These are phyloP conservation scores for Rhodeus uyekii DNA, from an alignment of 2,797 vertebrate genomes.

Conservation along the genomic window DNA sequence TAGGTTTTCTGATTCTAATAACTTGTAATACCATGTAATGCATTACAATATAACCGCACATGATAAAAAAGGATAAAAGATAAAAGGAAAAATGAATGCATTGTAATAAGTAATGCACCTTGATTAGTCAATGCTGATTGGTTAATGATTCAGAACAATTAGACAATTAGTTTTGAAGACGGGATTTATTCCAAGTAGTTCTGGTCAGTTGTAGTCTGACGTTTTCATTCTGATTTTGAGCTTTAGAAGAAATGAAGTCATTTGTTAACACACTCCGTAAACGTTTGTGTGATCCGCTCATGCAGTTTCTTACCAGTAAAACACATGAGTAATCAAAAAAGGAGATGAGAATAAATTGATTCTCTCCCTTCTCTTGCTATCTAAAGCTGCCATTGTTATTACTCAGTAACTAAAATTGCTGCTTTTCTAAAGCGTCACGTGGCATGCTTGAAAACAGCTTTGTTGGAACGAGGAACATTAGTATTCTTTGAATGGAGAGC, in stretches of 20 bases:
- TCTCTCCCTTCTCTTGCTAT: not conserved
- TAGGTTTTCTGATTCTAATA: not conserved
- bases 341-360: not conserved
- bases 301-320: conserved; percentile 4
- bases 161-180: not conserved
- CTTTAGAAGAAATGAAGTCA: not conserved
- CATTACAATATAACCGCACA: not conserved
- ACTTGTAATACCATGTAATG: too few relatives aligned
- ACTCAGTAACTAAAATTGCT: not conserved
- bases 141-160: not conserved
- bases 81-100: not conserved
- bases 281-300: not conserved
- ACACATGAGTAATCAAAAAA: conserved; percentile 4
- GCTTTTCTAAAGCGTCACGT: not conserved
- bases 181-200: not conserved
- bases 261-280: not conserved
- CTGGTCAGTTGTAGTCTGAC: not conserved
- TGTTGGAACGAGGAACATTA: not conserved
- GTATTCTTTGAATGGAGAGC: not conserved
- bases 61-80: too few relatives aligned
- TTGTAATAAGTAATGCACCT: conserved; percentile 2
- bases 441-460: conserved; percentile 10
- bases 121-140: not conserved
- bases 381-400: conserved; percentile 22
- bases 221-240: not conserved